Evolutionary conservation across 2,888 invertebrate genomes (phyloP), one percentile per base, ranked within the genome.

Genomic region (Cephus nigrinus): DNA sequence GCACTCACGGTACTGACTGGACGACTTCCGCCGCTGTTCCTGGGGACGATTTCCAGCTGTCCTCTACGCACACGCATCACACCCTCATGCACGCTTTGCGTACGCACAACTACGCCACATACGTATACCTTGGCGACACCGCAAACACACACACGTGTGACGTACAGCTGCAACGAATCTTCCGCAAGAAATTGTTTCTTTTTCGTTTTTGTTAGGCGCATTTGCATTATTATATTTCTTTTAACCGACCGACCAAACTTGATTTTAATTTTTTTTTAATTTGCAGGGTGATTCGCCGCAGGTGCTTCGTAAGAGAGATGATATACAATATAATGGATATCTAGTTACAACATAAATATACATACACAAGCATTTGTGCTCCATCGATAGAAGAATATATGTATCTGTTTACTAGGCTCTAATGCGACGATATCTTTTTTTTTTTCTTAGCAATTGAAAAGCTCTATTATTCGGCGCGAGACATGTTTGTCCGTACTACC

Each of bases 291-390:
- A 83, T 81, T 87, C 85, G 86, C 86, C 88, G 87, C 87, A 86
- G 86, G 83, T 86, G 84, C 83, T 32, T 33, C 71, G 33, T 33
- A 80, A 78, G 77, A 78, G 32, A 77, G 84, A 82, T 82, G 82
- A 85, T 85, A 79, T 83, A 84, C 84, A 55, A 71, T 71, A 87
- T 87, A 87, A 87, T 88, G 85, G 85, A 87, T 88, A 89, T 88
- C 90, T 91, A 91, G 87, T 88, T 88, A 90, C 90, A 90, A 91
- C 91, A 90, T 89, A 90, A 90, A 90, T 90, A 90, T 90, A 91
- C 90, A 91, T 91, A 90, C 90, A 90, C 91, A 91, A 90, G 90
- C 90, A 91, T 91, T 85, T 90, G 91, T 90, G 90, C 88, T 90
- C 89, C 88, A 91, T 88, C 84, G 86, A 90, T 86, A 84, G 84